These are phyloP conservation scores for Physocephala rufipes DNA, from an alignment of 2,888 invertebrate species.

Conservation along the genomic window DNA sequence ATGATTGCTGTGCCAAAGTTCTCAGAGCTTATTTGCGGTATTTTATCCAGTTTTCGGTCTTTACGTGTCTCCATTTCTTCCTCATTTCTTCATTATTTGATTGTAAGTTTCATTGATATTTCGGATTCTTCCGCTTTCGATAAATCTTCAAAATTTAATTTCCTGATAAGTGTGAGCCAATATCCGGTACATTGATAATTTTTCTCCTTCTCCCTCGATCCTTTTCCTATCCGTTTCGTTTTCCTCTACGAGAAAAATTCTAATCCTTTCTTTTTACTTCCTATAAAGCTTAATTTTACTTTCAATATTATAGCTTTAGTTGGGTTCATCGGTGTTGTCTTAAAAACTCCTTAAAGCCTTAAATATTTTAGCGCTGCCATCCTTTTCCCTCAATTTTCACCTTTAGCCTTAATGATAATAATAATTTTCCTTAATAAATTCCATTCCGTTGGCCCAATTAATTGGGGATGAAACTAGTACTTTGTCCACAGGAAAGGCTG, in stretches of 20 bases:
- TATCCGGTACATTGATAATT: conserved; percentile 18
- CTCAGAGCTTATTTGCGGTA: background rate
- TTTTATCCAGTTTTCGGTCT: background rate
- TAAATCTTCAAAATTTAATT: conserved; percentile 64
- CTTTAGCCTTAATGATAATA: no score
- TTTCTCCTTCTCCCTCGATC: conserved; percentile 29
- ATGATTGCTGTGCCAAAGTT: background rate
- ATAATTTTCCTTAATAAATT: no score
- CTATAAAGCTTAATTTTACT: no score
- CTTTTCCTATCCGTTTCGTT: background rate
- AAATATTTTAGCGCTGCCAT: background rate
- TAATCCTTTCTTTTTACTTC: background rate
- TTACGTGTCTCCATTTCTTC: background rate
- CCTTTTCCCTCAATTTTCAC: background rate
- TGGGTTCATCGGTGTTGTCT: background rate
- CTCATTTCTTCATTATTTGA: background rate
- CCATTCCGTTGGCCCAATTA: no score
- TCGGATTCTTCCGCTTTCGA: conserved; percentile 63
- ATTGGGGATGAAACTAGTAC: no score
- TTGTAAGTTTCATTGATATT: conserved; percentile 41
- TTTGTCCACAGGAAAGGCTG: no score
- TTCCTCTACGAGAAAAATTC: background rate
- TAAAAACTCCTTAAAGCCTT: background rate
- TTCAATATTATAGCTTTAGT: no score
- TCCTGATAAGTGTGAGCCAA: conserved; percentile 57